Base-by-base conservation (phyloP, 2,113 vertebrate species). In the Azemiops feae region DNA sequence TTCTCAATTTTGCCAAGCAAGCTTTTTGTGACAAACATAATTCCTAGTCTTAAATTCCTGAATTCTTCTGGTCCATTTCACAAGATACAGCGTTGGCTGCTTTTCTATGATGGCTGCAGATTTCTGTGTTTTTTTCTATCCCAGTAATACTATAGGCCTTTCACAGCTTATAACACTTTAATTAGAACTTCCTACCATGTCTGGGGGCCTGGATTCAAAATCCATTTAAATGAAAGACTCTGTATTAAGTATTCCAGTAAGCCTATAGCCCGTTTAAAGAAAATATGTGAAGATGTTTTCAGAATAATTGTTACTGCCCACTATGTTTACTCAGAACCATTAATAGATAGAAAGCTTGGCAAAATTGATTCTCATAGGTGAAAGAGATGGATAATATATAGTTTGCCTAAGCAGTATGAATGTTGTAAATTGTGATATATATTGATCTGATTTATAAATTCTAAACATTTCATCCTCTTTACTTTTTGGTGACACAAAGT, bases 241-340 rank as follows among this genome's bases (percentile, higher is more conserved):
- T 94, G 39, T n/a, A 30, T 0, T 96, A 53, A 64, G 34, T 30
- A 74, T 74, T 95, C 86, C 69, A 34, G 52, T 53, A 57, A 93
- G 34, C 8, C 22, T 16, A 18, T 90, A 91, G 8, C 6, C 60
- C 93, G 45, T 23, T 90, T 25, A 58, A 16, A 53, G 30, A 92
- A 96, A 94, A 14, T 14, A 34, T 4, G 5, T 92, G 94, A 90
- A 89, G 25, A 27, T 86, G 27, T 22, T 86, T 12, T 20, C 89
- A 47, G 47, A 54, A 91, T 94, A 64, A 52, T 39, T 53, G 53
- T 47, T 53, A 20, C 47, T 88, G 34, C 69, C 30, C 20, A 3
- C 22, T 64, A 25, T 27, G 5, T 94, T 95, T 95, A 81, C 91
- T 96, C 88, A 96, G 69, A 91, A 93, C 92, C 74, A 53, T 34